Evolutionary conservation across 2,797 vertebrate genomes (phyloP).

Genomic region (Cheirogaleus major): DNA sequence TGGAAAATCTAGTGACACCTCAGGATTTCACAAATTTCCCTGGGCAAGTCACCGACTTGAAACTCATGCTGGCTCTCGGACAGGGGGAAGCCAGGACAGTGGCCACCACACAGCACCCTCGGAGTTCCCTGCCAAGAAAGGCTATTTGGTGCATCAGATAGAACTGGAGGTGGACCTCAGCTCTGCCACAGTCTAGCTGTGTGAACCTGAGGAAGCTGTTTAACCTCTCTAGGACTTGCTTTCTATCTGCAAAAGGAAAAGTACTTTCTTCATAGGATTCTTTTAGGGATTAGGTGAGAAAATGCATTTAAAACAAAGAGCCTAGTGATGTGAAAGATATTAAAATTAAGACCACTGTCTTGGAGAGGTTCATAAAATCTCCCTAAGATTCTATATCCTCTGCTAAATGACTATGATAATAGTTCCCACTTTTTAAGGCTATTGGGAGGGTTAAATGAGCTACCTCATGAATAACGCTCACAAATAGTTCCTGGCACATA

Average conservation of each 20-base stretch:
- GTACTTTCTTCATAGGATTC: neutral
- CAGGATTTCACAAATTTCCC: neutral
- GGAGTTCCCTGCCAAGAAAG: neutral
- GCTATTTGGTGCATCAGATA: neutral
- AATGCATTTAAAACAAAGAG: neutral
- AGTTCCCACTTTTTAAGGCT: conserved; percentile 5
- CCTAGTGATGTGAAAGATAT: neutral
- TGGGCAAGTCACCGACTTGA: neutral
- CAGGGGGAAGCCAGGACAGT: neutral
- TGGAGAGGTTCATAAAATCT: conserved; percentile 41
- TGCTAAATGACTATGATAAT: neutral
- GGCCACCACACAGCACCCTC: neutral
- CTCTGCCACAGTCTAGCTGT: neutral
- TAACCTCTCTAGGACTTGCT: neutral
- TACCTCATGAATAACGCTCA: neutral
- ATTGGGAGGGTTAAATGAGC: neutral
- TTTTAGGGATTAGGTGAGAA: neutral
- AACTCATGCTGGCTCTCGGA: neutral
- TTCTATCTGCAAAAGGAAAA: neutral
- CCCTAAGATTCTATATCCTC: neutral
- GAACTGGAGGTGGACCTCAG: neutral
- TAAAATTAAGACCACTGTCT: conserved; percentile 29
- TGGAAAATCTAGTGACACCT: neutral
- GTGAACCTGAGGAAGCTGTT: neutral
- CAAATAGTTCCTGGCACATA: neutral